Evolutionary conservation across 2,113 vertebrate genomes (phyloP), one percentile per base, ranked within the genome.

Genomic region (Turnix velox): DNA sequence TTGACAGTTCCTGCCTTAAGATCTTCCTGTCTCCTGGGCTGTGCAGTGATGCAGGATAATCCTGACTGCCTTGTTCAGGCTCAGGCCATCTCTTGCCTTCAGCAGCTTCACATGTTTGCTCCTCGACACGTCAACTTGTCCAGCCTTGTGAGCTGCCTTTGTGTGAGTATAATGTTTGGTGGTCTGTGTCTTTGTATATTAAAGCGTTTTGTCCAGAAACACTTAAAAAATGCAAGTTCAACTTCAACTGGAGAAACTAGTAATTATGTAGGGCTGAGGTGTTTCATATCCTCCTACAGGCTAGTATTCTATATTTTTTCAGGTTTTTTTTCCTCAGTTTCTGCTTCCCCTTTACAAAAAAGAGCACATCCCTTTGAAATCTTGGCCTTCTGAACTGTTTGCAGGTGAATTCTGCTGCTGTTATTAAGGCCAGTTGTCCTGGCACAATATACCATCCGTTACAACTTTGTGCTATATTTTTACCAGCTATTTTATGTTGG

Each of bases 81-180:
- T 74, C 97, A 98, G 90, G 98, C 99, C 84, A 98, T 99, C 90
- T 98, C 98, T 90, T 99, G 99, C 93, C 98, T 99, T 94, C 99
- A 99, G 96, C 98, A 99, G 96, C 98, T 99, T 87, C 99, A 99
- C 96, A 99, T 99, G 99, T 99, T 99, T 97, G 98, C 98, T 42
- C 99, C 99, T 20, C 96, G 97, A 25, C 98, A 99, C 1, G 98
- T 99, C 92, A 98, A 99, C 97, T 97, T 99, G 90, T 98, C 98
- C 45, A 97, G 87, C 91, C 97, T 99, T 27, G 98, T 99, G 6
- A 98, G 97, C 90, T 98, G 98, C 37, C 98, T 99, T 14, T 99
- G 99, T 96, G 99, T 99, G 92, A 98, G 99, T 99, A 96, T 83
- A 66, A 66, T 12, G 3, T 94, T 88, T 86, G 43, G 39, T 77